phyloP scores from a whole-genome alignment of 2,888 invertebrate genomes.

The Lasioglossum villosulum region DNA sequence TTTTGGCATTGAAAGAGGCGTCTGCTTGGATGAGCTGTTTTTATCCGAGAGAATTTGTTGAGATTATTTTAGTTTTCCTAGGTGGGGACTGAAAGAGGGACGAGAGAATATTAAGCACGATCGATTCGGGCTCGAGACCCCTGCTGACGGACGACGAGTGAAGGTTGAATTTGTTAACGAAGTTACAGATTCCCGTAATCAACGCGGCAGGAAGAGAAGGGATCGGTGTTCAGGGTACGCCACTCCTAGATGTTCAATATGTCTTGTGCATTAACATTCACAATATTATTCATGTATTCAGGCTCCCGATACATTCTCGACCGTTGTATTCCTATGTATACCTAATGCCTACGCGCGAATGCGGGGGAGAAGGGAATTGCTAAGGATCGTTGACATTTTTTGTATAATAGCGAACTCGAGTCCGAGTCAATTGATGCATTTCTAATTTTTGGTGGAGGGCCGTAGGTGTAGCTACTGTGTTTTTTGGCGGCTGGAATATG shows the following conservation, averaged over 20 bases:
- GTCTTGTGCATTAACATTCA: constrained; percentile 80
- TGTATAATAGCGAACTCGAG: too few relatives aligned
- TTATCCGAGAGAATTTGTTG: neutral
- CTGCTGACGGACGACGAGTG: constrained; percentile 60
- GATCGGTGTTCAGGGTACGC: constrained; percentile 64
- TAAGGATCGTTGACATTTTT: too few relatives aligned
- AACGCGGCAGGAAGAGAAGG: constrained; percentile 68
- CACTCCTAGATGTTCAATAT: constrained; percentile 82
- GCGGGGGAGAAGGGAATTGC: neutral
- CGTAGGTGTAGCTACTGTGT: too few relatives aligned
- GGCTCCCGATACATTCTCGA: constrained; percentile 66
- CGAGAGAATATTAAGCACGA: neutral
- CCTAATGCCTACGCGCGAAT: neutral
- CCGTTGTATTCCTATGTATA: constrained; percentile 2
- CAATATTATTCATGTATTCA: constrained; percentile 84
- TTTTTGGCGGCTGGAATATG: too few relatives aligned
- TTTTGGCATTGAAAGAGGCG: neutral
- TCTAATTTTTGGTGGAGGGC: too few relatives aligned
- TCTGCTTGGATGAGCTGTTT: neutral
- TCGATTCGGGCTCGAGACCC: constrained; percentile 63
- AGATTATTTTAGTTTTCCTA: neutral
- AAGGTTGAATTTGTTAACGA: constrained; percentile 80
- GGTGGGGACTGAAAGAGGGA: neutral
- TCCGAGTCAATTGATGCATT: too few relatives aligned
- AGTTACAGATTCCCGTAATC: constrained; percentile 83